A percentile compares a stretch with the other conserved stretches of the same genome.
These are phyloP conservation scores for Paraescarpia echinospica DNA, from an alignment of 1,140 invertebrate genomes.

Conservation along the genomic window DNA sequence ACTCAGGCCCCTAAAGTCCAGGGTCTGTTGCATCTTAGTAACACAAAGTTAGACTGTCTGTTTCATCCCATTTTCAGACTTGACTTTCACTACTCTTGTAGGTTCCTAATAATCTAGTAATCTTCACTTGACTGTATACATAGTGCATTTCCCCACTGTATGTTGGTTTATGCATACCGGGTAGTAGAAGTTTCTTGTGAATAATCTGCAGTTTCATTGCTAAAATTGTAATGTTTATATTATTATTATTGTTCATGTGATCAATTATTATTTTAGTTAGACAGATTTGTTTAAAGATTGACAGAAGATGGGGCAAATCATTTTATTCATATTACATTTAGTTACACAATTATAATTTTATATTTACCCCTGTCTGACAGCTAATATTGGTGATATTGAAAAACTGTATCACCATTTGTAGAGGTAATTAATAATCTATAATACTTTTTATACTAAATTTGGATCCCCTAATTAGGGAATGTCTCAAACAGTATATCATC, in stretches of 20 bases:
- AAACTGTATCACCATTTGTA: background rate
- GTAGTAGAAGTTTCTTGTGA: background rate
- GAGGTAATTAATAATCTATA: background rate
- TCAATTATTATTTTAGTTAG: background rate
- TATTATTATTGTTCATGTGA: background rate
- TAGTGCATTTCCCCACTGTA: background rate
- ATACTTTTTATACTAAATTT: background rate
- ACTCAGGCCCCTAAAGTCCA: background rate
- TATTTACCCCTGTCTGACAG: too few species aligned
- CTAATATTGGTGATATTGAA: background rate
- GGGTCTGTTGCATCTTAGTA: background rate
- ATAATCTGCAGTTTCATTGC: background rate
- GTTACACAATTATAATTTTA: too few species aligned
- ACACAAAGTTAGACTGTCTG: background rate
- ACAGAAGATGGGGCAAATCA: background rate
- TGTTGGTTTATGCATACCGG: background rate
- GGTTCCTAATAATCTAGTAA: background rate
- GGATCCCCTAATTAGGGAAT: background rate
- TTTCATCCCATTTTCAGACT: background rate
- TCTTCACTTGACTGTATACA: background rate
- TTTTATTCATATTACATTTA: too few species aligned
- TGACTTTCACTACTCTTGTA: background rate
- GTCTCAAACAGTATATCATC: background rate
- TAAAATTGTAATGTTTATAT: background rate
- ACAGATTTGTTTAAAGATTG: conserved; percentile 10